phyloP scores from a whole-genome alignment of 2,113 vertebrate species.

The Toxotes chatareus region DNA sequence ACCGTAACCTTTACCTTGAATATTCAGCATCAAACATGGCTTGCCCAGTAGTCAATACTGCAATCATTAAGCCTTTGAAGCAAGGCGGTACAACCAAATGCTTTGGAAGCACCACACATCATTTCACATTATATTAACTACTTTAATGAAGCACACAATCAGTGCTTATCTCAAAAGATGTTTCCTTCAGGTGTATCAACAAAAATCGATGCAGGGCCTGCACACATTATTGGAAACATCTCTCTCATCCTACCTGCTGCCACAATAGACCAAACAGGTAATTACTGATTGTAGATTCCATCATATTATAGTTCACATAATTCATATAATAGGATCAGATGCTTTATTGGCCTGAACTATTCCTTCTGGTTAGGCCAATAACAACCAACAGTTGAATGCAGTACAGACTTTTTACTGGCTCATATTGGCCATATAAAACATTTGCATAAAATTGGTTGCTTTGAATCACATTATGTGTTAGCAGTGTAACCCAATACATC shows the following conservation, averaged over 20 bases:
- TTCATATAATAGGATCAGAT: background rate
- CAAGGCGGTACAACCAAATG: constrained; percentile 6
- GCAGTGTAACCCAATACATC: constrained; percentile 13
- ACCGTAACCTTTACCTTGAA: constrained; percentile 4
- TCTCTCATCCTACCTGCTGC: background rate
- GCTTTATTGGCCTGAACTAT: background rate
- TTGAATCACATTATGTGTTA: constrained; percentile 17
- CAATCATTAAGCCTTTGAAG: constrained; percentile 32
- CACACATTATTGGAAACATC: background rate
- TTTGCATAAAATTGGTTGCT: constrained; percentile 9
- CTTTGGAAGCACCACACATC: background rate
- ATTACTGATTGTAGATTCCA: background rate
- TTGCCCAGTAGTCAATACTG: background rate
- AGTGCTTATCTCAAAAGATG: background rate
- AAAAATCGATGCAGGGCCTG: constrained; percentile 10
- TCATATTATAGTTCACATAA: background rate
- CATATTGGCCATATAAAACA: constrained; percentile 14
- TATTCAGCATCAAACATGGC: constrained; percentile 12
- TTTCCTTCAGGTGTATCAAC: background rate
- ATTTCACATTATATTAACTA: constrained; percentile 9
- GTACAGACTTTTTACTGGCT: background rate
- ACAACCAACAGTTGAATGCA: background rate
- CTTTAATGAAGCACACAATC: constrained; percentile 33
- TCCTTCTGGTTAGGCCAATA: background rate
- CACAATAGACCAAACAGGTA: background rate